Evolutionary conservation across 1,140 invertebrate species (phyloP), one percentile per base, ranked within the genome.

Genomic region (Grapholita molesta): DNA sequence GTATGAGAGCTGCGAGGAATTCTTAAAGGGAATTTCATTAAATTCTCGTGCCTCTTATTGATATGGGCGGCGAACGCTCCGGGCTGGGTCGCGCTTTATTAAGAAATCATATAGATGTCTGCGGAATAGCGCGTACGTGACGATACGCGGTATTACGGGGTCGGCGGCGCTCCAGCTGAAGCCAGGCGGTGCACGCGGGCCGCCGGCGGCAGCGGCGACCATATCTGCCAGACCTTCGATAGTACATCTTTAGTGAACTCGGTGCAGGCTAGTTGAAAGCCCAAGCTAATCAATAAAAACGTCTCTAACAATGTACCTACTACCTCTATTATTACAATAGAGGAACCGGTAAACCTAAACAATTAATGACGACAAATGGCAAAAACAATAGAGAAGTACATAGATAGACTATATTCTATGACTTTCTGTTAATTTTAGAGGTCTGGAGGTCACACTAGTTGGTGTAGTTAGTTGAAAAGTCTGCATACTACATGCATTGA

Each of bases 51-150:
- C 73, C 83, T 77, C 87, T 89, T 89, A 89, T 89, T 89, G 86
- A 89, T 87, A 89, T 89, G 87, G 87, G 84, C 76, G 85, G 80
- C 84, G 75, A 73, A 61, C 55, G 78, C 79, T 85, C 76, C 75
- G 73, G 75, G 77, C 68, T 73, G 83, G 80, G 74, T 83, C 86
- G 80, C 82, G 84, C 87, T 89, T 89, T 89, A 89, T 88, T 87
- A 89, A 89, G 85, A 88, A 81, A 81, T 81, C 84, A 89, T 83
- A 86, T 84, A 84, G 86, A 87, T 82, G 84, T 84, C 74, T 77
- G 25, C 67, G 70, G 77, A 71, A 76, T 77, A 75, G 75, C 69
- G 83, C 71, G 81, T 88, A 87, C 87, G 87, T 88, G 87, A 84
- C 80, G 74, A 86, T 88, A 88, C 80, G 77, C 78, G 75, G 79